These are phyloP conservation scores for Archips xylosteana DNA, from an alignment of 2,888 invertebrate genomes.

Conservation along the genomic window DNA sequence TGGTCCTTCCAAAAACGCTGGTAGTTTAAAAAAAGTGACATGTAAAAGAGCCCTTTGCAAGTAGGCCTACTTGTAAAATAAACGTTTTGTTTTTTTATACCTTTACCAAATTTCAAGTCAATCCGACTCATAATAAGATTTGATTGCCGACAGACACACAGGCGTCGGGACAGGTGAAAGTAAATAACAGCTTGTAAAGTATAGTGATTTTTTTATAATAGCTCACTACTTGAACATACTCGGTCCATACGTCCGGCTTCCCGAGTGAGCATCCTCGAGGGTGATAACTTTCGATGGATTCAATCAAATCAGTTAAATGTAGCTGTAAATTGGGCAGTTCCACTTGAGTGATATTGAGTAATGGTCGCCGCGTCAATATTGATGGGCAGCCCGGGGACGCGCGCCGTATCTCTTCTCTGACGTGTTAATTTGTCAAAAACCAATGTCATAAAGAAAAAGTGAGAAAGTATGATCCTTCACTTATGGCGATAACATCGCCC, in stretches of 20 bases:
- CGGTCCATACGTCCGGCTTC: constrained; percentile 10
- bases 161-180: not conserved
- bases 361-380: constrained; percentile 76
- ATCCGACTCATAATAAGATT: no score
- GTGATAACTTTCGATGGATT: constrained; percentile 76
- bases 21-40: no score
- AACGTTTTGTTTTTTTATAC: no score
- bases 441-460: constrained; percentile 73
- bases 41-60: no score
- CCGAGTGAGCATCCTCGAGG: constrained; percentile 48
- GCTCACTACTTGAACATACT: not conserved
- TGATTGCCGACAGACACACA: no score
- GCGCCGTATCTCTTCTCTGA: constrained; percentile 69
- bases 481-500: constrained; percentile 45
- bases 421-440: constrained; percentile 80
- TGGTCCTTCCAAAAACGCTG: no score
- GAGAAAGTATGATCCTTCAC: constrained; percentile 57
- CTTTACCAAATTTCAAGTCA: no score
- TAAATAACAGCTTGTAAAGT: not conserved
- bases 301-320: constrained; percentile 83
- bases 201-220: not conserved
- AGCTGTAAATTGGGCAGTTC: constrained; percentile 83
- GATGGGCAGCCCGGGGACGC: constrained; percentile 69
- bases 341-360: constrained; percentile 82
- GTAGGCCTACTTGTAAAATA: no score